These are phyloP conservation scores for Helicorthomorpha holstii DNA, from an alignment of 1,140 invertebrate species.

Conservation along the genomic window DNA sequence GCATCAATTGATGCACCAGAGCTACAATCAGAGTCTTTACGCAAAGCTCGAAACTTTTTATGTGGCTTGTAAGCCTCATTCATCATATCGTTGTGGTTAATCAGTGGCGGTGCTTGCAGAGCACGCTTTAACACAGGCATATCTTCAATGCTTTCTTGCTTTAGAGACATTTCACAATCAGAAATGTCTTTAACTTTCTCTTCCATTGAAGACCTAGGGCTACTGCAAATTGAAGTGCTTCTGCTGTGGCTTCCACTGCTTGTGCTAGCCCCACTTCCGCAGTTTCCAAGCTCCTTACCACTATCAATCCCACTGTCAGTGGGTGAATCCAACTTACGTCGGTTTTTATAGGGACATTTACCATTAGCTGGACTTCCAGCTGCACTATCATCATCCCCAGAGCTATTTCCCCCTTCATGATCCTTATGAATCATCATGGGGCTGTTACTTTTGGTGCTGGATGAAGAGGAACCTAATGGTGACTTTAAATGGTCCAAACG, in stretches of 20 bases:
- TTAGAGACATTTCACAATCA: conserved; percentile 24
- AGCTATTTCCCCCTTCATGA: conserved; percentile 34
- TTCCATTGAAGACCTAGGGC: conserved; percentile 40
- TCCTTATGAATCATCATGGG: conserved; percentile 22
- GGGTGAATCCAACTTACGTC: conserved; percentile 69
- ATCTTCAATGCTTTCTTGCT: conserved; percentile 37
- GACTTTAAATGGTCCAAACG: conserved; percentile 43
- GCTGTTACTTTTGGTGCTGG: conserved; percentile 48
- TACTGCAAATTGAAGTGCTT: conserved; percentile 61
- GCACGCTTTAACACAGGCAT: conserved; percentile 86
- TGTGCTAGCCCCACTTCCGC: conserved; percentile 23
- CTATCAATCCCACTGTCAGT: conserved; percentile 83
- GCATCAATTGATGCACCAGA: conserved; percentile 8
- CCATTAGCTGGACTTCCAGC: conserved; percentile 11
- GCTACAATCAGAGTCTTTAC: conserved; percentile 28
- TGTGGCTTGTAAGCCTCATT: conserved; percentile 87
- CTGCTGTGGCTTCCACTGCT: conserved; percentile 57
- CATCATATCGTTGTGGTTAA: conserved; percentile 75
- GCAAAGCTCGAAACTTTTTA: conserved; percentile 74
- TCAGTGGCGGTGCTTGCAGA: conserved; percentile 72
- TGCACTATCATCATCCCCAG: conserved; percentile 41
- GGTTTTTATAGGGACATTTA: conserved; percentile 22
- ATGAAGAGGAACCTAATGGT: conserved; percentile 27
- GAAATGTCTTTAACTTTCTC: conserved; percentile 37
- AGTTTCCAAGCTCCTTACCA: conserved; percentile 38